phyloP scores from a whole-genome alignment of 2,113 vertebrate species.

The Tangachromis dhanisi region DNA sequence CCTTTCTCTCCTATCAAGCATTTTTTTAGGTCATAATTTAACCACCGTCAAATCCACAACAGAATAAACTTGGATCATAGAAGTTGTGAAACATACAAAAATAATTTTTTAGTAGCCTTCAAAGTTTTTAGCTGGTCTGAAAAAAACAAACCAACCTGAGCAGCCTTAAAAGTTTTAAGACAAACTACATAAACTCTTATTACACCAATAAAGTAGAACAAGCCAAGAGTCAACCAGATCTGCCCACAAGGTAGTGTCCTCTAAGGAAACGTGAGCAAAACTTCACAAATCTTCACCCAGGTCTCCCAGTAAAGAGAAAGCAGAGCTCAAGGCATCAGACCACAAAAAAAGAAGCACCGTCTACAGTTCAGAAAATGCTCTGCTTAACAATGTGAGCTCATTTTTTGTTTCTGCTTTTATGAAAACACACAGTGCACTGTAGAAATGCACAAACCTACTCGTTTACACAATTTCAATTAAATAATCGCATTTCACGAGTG shows the following conservation, averaged over 20 bases:
- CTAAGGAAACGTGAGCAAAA: not conserved
- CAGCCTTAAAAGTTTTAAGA: not conserved
- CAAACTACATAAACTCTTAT: not conserved
- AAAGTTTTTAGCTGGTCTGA: not conserved
- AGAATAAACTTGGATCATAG: not conserved
- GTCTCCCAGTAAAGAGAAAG: not conserved
- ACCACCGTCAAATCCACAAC: not conserved
- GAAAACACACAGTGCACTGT: not conserved
- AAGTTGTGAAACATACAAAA: not conserved
- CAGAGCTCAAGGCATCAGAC: not conserved
- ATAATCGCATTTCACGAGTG: not conserved
- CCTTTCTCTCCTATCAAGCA: rapidly evolving
- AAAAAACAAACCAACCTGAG: not conserved
- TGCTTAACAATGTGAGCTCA: not conserved
- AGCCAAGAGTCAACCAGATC: not conserved
- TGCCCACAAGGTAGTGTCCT: not conserved
- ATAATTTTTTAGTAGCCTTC: not conserved
- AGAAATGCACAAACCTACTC: not conserved
- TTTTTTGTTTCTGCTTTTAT: not conserved
- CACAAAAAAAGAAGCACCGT: rapidly evolving
- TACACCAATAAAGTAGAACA: not conserved
- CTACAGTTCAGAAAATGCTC: not conserved
- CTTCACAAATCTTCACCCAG: not conserved
- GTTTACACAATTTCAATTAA: not conserved
- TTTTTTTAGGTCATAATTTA: rapidly evolving